Conservation (phyloP, 2,888 invertebrate genomes). For the Catocala fraxini region DNA sequence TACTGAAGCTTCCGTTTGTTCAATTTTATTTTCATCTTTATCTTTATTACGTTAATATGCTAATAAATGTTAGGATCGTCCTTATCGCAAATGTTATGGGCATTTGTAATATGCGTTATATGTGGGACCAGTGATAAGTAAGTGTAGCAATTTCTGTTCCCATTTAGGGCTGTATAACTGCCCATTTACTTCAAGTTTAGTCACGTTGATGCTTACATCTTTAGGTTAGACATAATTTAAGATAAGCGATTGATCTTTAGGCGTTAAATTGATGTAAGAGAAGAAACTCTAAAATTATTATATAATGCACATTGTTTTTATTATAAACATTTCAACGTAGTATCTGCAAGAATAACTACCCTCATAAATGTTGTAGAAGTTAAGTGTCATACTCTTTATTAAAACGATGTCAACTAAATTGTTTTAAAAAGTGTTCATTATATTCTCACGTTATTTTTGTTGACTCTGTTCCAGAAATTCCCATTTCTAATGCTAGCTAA, state of each 20-base stretch:
- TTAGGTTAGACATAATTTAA: too few species aligned
- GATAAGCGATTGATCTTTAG: too few species aligned
- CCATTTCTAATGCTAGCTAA: slow-evolving; percentile 52
- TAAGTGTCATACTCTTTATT: too few species aligned
- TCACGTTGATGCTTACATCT: background rate
- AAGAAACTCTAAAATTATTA: too few species aligned
- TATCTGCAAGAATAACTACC: too few species aligned
- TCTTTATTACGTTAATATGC: background rate
- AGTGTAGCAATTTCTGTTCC: background rate
- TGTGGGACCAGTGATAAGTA: slow-evolving; percentile 5
- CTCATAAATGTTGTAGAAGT: too few species aligned
- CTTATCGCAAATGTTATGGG: slow-evolving; percentile 9
- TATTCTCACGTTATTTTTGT: slow-evolving; percentile 19
- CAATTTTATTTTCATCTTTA: slow-evolving; percentile 1
- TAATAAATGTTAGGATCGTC: background rate
- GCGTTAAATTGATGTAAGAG: too few species aligned
- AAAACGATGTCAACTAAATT: too few species aligned
- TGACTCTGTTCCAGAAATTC: slow-evolving; percentile 28
- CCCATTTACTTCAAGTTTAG: background rate
- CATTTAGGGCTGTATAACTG: background rate
- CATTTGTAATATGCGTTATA: background rate
- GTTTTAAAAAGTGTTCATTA: background rate
- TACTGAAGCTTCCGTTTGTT: too few species aligned
- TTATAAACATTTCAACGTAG: too few species aligned
- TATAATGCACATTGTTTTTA: too few species aligned